Evolutionary conservation across 2,888 invertebrate genomes (phyloP).

Genomic region (Selenia dentaria): DNA sequence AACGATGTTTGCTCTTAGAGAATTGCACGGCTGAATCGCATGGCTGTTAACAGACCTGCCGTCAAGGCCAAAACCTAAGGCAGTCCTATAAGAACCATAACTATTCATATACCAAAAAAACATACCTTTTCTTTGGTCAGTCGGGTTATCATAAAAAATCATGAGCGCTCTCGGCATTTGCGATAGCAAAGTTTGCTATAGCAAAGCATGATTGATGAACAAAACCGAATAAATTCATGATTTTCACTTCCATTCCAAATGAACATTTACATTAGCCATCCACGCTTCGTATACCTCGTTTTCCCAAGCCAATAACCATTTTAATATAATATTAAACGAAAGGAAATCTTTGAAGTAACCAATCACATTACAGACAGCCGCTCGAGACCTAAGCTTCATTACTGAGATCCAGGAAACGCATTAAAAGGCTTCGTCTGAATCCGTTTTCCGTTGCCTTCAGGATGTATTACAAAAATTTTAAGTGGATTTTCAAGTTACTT

Average conservation of each 20-base stretch:
- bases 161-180: too few relatives aligned
- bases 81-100: too few relatives aligned
- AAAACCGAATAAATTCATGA: background rate
- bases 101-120: too few relatives aligned
- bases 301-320: constrained; percentile 14
- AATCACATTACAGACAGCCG: constrained; percentile 20
- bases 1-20: too few relatives aligned
- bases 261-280: background rate
- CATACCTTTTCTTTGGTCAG: too few relatives aligned
- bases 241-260: background rate
- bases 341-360: constrained; percentile 20
- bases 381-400: constrained; percentile 14
- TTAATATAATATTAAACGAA: constrained; percentile 23
- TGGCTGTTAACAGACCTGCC: too few relatives aligned
- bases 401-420: constrained; percentile 8
- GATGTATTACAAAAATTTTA: constrained; percentile 13
- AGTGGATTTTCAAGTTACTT: background rate
- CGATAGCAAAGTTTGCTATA: too few relatives aligned
- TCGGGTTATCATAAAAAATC: too few relatives aligned
- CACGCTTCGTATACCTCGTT: constrained; percentile 1
- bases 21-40: too few relatives aligned
- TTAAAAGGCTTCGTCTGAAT: constrained; percentile 22
- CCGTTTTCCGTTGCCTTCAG: constrained; percentile 13
- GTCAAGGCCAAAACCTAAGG: too few relatives aligned
- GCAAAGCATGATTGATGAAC: too few relatives aligned